Conservation (phyloP, 64 coral and sea anemone genomes). For the Montipora cactus region DNA sequence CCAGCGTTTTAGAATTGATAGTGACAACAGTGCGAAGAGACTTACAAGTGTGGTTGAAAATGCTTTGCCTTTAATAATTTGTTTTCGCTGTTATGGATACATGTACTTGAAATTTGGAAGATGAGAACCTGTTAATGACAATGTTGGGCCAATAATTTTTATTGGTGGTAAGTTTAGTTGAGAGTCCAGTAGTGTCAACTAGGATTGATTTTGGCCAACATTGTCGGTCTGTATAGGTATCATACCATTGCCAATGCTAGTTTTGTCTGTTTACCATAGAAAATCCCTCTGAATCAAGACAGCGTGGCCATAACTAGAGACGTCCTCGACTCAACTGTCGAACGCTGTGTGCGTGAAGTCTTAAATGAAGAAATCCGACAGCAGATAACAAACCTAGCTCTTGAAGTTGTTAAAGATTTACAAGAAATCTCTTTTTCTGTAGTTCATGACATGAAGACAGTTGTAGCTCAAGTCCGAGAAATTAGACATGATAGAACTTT, state of each 20-base stretch:
- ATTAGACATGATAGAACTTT: conserved; percentile 70
- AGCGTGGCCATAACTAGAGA: conserved; percentile 79
- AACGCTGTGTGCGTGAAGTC: conserved; percentile 70
- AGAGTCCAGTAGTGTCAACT: no score
- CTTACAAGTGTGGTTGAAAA: no score
- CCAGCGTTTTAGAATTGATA: no score
- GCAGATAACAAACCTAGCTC: conserved; percentile 68
- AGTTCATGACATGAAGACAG: conserved; percentile 80
- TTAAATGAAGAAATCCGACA: conserved; percentile 75
- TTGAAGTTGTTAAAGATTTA: conserved; percentile 81
- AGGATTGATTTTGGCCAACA: no score
- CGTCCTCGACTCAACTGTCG: conserved; percentile 64
- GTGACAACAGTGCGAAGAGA: no score
- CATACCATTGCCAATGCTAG: background rate
- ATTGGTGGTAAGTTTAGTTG: no score
- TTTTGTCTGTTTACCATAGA: conserved; percentile 80
- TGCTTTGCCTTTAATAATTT: no score
- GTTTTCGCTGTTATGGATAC: no score
- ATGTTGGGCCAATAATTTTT: background rate
- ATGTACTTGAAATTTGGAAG: no score
- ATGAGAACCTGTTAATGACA: no score
- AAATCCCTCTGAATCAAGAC: conserved; percentile 81
- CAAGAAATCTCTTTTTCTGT: conserved; percentile 88
- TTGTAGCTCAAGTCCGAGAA: conserved; percentile 77
- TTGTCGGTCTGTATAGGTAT: no score